Base-by-base conservation (phyloP, 37 sponge, comb jelly and placozoan species). In the Corticium candelabrum region DNA sequence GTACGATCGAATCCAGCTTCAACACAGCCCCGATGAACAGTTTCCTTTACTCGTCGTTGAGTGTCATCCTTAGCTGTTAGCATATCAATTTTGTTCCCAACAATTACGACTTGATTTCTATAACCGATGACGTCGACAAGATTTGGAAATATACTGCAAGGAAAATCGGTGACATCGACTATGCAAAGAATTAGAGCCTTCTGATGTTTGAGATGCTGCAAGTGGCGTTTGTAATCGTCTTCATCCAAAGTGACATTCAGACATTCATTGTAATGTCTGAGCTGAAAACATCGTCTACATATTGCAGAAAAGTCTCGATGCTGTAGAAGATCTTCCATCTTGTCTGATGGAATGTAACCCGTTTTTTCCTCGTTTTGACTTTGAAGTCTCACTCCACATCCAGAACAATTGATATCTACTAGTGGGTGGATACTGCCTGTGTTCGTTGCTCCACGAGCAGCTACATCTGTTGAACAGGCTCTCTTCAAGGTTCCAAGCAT, bases 61-160 rank as follows among this genome's bases (percentile, higher is more conserved):
- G n/a, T 35, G 38, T 33, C 38, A 29, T 69, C 41, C 1, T 57
- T 37, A 3, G 30, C 68, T 0, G 85, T 84, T 7, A 93, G 70
- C 0, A 93, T 76, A 68, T 93, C 93, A 15, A 77, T 82, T 84
- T 93, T 93, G 80, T 89, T 93, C 68, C 78, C 90, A 2, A 93
- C 88, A 35, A 93, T 77, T 3, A 93, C 27, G 2, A 89, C 78
- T n/a, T 38, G 74, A 43, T 41, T 79, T 4, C 4, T 27, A 1
- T 78, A 76, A 7, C 76, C 40, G 5, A 93, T 33, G 40, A 93
- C 70, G 2, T 38, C 41, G 37, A 40, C 3, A 0, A 93, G 68
- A 38, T 84, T 37, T 2, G 90, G 90, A 43, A 93, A 93, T 56
- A 93, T 39, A 37, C 85, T 84, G 5, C 79, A 69, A 15, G 93